Conservation (phyloP, 2,888 invertebrate species). For the Encarsia formosa region DNA sequence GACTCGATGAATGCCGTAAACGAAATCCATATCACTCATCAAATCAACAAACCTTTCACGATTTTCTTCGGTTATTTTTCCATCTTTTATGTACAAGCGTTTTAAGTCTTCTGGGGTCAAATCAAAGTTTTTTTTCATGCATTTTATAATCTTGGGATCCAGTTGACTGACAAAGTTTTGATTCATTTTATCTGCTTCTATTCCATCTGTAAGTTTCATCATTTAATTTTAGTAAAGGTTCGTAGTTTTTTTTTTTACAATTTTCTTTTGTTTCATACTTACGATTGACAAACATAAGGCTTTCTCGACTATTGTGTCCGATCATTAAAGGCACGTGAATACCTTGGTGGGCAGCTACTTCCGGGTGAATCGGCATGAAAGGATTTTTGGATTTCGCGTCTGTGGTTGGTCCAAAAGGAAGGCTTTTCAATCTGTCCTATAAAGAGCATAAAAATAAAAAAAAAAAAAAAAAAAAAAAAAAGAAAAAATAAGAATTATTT, state of each 20-base stretch:
- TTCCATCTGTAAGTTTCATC: not conserved
- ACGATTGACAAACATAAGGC: slow-evolving; percentile 36
- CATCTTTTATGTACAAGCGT: slow-evolving; percentile 34
- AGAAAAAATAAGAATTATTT: not conserved
- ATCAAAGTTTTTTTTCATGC: slow-evolving; percentile 6
- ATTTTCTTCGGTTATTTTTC: slow-evolving; percentile 19
- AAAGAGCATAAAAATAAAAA: not conserved
- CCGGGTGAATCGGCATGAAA: slow-evolving; percentile 29
- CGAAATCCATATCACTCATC: slow-evolving; percentile 44
- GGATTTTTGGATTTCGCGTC: slow-evolving; percentile 36
- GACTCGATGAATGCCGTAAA: slow-evolving; percentile 33
- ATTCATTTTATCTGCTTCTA: not conserved
- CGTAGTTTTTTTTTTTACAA: not conserved
- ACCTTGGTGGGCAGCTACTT: slow-evolving; percentile 15
- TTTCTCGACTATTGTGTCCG: slow-evolving; percentile 31
- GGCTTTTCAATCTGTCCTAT: slow-evolving; percentile 4
- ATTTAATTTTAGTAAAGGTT: not conserved
- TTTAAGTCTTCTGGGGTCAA: slow-evolving; percentile 31
- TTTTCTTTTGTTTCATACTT: slow-evolving; percentile 2
- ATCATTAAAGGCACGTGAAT: slow-evolving; percentile 30
- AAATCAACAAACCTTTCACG: slow-evolving; percentile 54
- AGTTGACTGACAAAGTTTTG: no score
- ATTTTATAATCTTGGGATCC: no score
- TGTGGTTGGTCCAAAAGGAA: slow-evolving; percentile 32
- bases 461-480: not conserved